Conservation (phyloP, 2,113 vertebrate genomes). For the Melanerpes formicivorus region DNA sequence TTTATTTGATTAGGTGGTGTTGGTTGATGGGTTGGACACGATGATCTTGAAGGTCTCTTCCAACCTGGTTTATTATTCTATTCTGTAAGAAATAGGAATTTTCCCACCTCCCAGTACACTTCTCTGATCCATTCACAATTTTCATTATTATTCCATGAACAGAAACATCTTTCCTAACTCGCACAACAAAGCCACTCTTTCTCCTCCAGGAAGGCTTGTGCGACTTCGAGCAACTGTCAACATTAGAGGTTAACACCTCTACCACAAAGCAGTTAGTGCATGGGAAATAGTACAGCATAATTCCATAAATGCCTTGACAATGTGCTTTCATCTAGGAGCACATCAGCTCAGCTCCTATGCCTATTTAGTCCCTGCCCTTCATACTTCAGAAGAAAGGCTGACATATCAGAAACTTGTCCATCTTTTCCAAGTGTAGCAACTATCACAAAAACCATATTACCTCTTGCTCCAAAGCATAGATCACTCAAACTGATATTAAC, state of each 20-base stretch:
- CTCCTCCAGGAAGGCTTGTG: not conserved
- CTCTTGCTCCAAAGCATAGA: not conserved
- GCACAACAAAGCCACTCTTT: not conserved
- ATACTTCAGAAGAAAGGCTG: not conserved
- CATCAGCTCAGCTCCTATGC: not conserved
- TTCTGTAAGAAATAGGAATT: not conserved
- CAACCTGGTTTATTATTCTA: too few species aligned
- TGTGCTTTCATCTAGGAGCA: not conserved
- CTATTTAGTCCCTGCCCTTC: not conserved
- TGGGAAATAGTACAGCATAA: not conserved
- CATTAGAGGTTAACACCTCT: not conserved
- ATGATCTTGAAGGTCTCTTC: too few species aligned
- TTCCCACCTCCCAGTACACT: not conserved
- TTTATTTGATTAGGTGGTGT: too few species aligned
- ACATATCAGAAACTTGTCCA: not conserved
- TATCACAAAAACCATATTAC: not conserved
- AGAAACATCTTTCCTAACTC: not conserved
- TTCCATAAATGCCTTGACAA: not conserved
- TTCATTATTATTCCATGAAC: not conserved
- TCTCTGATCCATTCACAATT: not conserved
- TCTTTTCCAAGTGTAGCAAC: not conserved
- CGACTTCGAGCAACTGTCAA: not conserved
- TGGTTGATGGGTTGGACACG: too few species aligned
- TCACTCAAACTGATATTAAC: not conserved
- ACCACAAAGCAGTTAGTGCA: not conserved